Evolutionary conservation across 2,888 invertebrate species (phyloP).

Genomic region (Harpagoxenus sublaevis): DNA sequence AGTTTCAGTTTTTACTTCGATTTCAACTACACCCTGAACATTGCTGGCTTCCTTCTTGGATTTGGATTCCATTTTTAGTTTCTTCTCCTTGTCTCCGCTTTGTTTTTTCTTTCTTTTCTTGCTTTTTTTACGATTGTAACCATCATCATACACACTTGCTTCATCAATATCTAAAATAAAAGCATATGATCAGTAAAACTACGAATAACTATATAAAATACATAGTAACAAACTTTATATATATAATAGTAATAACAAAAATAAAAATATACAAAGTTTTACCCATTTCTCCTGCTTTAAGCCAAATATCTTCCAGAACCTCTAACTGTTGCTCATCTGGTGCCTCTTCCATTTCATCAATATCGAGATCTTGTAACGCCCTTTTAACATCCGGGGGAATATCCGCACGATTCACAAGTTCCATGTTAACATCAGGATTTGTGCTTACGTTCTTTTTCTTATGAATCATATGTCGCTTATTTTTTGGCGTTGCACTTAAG

Average conservation of each 20-base stretch:
- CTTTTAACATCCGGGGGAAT: conserved; percentile 89
- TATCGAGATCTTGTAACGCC: conserved; percentile 88
- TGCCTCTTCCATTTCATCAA: conserved; percentile 87
- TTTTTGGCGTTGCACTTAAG: conserved; percentile 88
- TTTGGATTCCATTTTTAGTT: conserved; percentile 67
- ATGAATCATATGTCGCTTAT: conserved; percentile 90
- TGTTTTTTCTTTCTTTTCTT: conserved; percentile 84
- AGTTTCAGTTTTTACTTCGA: conserved; percentile 62
- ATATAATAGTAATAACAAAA: background rate
- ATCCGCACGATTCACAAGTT: conserved; percentile 88
- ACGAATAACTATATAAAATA: background rate
- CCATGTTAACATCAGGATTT: conserved; percentile 78
- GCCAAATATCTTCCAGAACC: conserved; percentile 92
- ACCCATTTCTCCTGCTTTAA: conserved; percentile 93
- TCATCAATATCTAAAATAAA: conserved; percentile 86
- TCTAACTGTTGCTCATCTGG: conserved; percentile 92
- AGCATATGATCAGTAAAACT: conserved; percentile 9
- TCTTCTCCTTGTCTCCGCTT: conserved; percentile 71
- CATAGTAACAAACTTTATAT: background rate
- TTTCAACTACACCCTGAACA: conserved; percentile 48
- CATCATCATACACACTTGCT: conserved; percentile 87
- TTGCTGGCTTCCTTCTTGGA: conserved; percentile 74
- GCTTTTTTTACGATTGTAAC: conserved; percentile 87
- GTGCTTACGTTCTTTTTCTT: conserved; percentile 85
- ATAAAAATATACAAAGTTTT: conserved; percentile 66